Base-by-base conservation (phyloP, 92 coral and sea anemone species). In the Porites evermanni region DNA sequence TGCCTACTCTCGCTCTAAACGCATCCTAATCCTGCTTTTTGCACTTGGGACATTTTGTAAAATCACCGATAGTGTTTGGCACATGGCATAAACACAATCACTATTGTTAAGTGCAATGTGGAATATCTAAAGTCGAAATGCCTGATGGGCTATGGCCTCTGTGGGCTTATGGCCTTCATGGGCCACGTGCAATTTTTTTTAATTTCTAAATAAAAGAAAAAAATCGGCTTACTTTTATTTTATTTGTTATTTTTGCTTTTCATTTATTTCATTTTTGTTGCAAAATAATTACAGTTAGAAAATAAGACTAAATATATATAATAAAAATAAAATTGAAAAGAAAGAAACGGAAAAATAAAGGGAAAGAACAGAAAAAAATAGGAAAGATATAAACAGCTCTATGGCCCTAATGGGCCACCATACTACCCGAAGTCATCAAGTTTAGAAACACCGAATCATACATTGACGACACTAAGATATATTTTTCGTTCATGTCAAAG, bases 1-100 rank as follows among this genome's bases (percentile, higher is more conserved):
- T 91, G 38, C 68, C 14, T 26, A 87, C 83, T 66, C n/a, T n/a
- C 12, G 79, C 89, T 76, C 75, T 91, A 53, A 73, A 82, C 47
- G 51, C 75, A 23, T 82, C 86, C 89, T 89, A 67, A 67, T 23
- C 24, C 24, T 23, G 24, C 24, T 23, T 23, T 23, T 23, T 23
- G 0, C 1, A 23, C 24, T 23, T 23, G 24, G 24, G 24, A 23
- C 24, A 23, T 23, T 23, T 23, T 23, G 24, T 23, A 23, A 23
- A 23, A 23, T 23, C 24, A 23, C 24, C 24, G 24, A 23, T 23
- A 23, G 24, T 23, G 24, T 23, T n/a, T 23, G 24, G 24, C 24
- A 23, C 24, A 23, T 23, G 24, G 24, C 24, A 23, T 23, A 23
- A 23, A 23, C 24, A 23, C 24, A 23, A 23, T 23, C 24, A 23